phyloP scores from a whole-genome alignment of 1,140 invertebrate species.

The Papilio polytes region DNA sequence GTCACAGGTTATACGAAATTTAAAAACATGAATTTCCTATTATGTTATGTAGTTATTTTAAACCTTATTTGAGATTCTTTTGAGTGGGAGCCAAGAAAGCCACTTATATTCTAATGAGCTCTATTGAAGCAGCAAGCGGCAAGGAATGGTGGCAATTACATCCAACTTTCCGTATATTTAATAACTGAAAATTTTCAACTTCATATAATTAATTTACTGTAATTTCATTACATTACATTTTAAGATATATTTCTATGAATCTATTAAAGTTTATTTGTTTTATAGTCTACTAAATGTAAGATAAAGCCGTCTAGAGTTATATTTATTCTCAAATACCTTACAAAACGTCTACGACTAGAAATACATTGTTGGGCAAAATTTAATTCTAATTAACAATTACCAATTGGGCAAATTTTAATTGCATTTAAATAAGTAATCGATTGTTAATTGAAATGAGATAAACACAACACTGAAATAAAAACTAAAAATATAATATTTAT shows the following conservation, averaged over 20 bases:
- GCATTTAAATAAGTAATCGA: too few species aligned
- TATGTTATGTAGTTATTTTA: background rate
- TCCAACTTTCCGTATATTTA: background rate
- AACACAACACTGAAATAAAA: too few species aligned
- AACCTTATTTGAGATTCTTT: background rate
- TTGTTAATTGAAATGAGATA: too few species aligned
- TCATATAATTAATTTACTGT: background rate
- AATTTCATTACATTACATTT: background rate
- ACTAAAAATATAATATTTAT: background rate
- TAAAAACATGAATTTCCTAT: background rate
- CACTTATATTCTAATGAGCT: background rate
- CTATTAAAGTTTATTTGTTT: background rate
- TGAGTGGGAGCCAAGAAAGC: conserved; percentile 1
- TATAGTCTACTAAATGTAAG: background rate
- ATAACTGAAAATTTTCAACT: background rate
- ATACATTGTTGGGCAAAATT: too few species aligned
- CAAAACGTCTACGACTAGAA: too few species aligned
- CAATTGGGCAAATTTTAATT: too few species aligned
- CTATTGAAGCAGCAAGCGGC: background rate
- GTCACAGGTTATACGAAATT: too few species aligned
- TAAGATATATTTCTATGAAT: background rate
- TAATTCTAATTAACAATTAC: too few species aligned
- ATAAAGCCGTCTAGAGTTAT: too few species aligned
- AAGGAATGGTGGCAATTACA: background rate
- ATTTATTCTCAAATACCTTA: too few species aligned